phyloP scores from a whole-genome alignment of 1,140 invertebrate species.

The Diplogasteroides magnus region DNA sequence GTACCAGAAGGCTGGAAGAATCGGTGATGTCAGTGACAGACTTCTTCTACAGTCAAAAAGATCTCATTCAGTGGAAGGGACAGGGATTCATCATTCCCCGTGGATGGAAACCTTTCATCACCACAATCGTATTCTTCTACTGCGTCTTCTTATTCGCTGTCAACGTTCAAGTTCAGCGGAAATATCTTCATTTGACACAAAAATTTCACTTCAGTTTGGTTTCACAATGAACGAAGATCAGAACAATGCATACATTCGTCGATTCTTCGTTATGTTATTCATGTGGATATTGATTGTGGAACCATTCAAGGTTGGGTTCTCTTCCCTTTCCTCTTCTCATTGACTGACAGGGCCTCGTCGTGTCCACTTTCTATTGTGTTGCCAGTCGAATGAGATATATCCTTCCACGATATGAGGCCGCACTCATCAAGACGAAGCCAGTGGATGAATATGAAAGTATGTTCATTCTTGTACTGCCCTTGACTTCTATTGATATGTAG shows the following conservation, averaged over 20 bases:
- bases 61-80: background rate
- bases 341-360: background rate
- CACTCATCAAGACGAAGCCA: background rate
- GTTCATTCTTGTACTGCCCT: too few species aligned
- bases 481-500: too few species aligned
- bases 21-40: background rate
- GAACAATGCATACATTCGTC: constrained; percentile 17
- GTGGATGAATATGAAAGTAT: background rate
- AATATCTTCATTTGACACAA: background rate
- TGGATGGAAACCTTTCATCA: background rate
- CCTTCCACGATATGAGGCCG: background rate
- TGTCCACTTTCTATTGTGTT: background rate
- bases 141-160: background rate
- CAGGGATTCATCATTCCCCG: background rate
- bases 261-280: constrained; percentile 21
- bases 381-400: background rate
- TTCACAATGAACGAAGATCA: constrained; percentile 15
- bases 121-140: background rate
- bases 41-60: background rate
- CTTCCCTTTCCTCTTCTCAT: background rate
- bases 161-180: background rate
- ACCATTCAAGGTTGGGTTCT: constrained; percentile 30
- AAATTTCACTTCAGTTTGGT: constrained; percentile 2
- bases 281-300: constrained; percentile 27
- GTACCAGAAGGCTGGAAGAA: background rate